Conservation (phyloP, 2,113 vertebrate species). For the Oryzias javanicus region DNA sequence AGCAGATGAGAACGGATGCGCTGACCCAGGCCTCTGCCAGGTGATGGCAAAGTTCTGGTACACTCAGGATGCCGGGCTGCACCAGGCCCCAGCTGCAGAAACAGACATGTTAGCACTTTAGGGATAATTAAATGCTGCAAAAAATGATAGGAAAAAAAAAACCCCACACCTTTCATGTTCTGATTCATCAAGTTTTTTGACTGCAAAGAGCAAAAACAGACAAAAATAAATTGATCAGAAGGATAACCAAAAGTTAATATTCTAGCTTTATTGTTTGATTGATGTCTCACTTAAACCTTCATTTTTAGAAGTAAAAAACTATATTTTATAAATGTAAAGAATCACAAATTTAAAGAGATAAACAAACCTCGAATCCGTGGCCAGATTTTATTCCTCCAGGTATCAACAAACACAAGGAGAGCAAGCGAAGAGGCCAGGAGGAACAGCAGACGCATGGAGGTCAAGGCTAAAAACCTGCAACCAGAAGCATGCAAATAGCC, state of each 20-base stretch:
- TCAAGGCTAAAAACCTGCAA: constrained; percentile 90
- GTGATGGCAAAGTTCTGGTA: constrained; percentile 91
- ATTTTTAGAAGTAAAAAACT: too few species aligned
- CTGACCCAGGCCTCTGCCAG: constrained; percentile 90
- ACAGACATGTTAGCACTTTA: background rate
- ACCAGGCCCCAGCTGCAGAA: constrained; percentile 87
- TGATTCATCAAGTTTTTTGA: constrained; percentile 75
- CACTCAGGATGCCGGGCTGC: constrained; percentile 88
- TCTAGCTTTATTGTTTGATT: background rate
- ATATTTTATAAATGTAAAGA: constrained; percentile 2
- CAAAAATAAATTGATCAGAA: background rate
- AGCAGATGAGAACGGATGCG: constrained; percentile 74
- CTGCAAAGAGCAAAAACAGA: constrained; percentile 47
- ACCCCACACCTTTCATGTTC: constrained; percentile 88
- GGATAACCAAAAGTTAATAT: too few species aligned
- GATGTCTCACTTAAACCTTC: too few species aligned
- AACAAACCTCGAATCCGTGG: constrained; percentile 84
- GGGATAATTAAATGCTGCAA: background rate
- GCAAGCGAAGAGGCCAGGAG: constrained; percentile 81
- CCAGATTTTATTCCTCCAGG: constrained; percentile 92
- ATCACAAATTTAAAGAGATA: background rate
- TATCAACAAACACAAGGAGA: constrained; percentile 83
- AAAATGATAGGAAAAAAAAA: background rate
- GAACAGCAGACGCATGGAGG: constrained; percentile 88
- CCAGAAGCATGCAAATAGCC: constrained; percentile 14